These are phyloP conservation scores for Synergus japonicus DNA, from an alignment of 2,888 invertebrate species.

Conservation along the genomic window DNA sequence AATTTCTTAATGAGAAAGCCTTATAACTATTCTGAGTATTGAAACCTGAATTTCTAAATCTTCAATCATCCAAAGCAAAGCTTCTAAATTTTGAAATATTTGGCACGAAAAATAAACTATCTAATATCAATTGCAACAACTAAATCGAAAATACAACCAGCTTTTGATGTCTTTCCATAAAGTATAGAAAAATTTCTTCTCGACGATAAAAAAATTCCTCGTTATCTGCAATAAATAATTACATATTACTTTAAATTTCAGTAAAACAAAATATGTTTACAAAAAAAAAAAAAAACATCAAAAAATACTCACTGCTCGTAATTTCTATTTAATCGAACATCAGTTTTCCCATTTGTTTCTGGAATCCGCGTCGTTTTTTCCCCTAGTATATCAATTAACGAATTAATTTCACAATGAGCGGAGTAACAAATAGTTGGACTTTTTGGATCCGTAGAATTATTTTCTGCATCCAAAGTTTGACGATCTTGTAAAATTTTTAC, in stretches of 20 bases:
- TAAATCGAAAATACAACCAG: neutral
- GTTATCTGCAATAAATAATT: neutral
- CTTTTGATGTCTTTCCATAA: neutral
- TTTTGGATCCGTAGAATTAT: slow-evolving; percentile 1
- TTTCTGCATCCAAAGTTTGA: slow-evolving; percentile 78
- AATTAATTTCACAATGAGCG: slow-evolving; percentile 1
- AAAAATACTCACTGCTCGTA: slow-evolving; percentile 1
- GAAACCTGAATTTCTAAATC: neutral
- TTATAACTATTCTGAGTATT: neutral
- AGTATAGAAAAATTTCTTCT: neutral
- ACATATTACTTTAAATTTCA: too few species aligned
- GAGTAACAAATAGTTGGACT: slow-evolving; percentile 3
- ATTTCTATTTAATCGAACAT: slow-evolving; percentile 8
- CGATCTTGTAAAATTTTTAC: slow-evolving; percentile 80
- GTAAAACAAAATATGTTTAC: too few species aligned
- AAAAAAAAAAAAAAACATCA: neutral
- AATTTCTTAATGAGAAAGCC: neutral
- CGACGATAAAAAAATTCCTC: neutral
- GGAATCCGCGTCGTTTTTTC: slow-evolving; percentile 1
- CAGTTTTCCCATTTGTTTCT: neutral
- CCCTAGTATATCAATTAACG: neutral
- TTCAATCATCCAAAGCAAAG: neutral
- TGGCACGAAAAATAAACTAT: slow-evolving; percentile 1
- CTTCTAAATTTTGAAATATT: slow-evolving; percentile 11
- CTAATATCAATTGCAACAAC: neutral